A percentile compares a stretch with the other conserved stretches of the same genome.
phyloP scores from a whole-genome alignment of 2,113 vertebrate genomes.

The Ascaphus truei region DNA sequence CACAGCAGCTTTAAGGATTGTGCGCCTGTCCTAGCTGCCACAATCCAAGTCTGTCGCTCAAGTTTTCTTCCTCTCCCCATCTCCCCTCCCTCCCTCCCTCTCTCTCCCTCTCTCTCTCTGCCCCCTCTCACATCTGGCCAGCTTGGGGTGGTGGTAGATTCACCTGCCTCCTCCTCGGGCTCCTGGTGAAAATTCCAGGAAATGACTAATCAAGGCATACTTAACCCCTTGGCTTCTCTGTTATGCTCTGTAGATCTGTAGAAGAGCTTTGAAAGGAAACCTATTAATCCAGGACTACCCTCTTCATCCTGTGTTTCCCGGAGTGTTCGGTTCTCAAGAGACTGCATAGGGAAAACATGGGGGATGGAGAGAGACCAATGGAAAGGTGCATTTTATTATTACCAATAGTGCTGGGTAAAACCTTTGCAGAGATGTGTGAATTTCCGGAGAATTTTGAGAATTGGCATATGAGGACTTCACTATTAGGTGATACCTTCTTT shows the following conservation, averaged over 20 bases:
- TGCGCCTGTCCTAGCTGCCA: no score
- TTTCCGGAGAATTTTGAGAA: background rate
- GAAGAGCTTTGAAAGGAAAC: conserved; percentile 5
- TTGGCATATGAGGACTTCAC: no score
- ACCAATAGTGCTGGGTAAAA: background rate
- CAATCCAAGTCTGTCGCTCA: no score
- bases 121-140: background rate
- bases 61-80: no score
- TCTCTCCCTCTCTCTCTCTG: background rate
- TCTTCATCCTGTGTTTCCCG: background rate
- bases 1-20: no score
- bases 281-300: conserved; percentile 8
- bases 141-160: background rate
- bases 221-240: conserved; percentile 22
- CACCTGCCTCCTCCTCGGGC: conserved; percentile 16
- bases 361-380: background rate
- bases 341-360: background rate
- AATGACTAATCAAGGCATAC: conserved; percentile 25
- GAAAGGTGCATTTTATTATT: background rate
- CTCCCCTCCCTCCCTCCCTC: background rate
- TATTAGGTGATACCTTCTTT: no score
- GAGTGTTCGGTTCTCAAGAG: background rate
- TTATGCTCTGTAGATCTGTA: background rate
- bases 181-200: conserved; percentile 25
- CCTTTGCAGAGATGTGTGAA: no score